These are phyloP conservation scores for Pycnonotus jocosus DNA, from an alignment of 2,113 vertebrate species.

Conservation along the genomic window DNA sequence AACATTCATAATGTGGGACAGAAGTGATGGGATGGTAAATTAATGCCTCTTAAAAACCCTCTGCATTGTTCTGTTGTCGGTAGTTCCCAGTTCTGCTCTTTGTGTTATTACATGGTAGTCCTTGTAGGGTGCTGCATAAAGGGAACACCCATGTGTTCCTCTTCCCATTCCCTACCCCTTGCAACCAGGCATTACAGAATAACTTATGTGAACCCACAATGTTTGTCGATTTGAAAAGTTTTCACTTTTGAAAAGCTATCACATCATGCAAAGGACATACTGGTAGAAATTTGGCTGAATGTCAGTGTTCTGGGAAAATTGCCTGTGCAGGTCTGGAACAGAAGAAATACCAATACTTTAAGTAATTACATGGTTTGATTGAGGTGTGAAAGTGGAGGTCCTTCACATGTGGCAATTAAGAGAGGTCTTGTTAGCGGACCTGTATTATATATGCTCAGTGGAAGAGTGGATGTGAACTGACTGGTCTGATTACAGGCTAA, in stretches of 20 bases:
- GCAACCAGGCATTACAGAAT: background rate
- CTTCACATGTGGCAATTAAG: background rate
- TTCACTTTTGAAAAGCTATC: too few relatives aligned
- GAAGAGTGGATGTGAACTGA: background rate
- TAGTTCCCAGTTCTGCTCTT: background rate
- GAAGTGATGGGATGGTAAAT: background rate
- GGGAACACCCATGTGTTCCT: background rate
- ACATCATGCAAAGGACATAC: background rate
- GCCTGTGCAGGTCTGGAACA: background rate
- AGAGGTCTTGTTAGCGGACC: background rate
- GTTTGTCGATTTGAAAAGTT: background rate
- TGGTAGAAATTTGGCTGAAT: background rate
- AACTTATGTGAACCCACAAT: background rate
- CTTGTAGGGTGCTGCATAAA: fast-evolving
- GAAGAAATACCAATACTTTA: background rate
- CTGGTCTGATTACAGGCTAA: background rate
- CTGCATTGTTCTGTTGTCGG: background rate
- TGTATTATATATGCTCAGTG: background rate
- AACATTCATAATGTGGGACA: fast-evolving
- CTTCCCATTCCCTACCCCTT: background rate
- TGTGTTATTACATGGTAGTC: background rate
- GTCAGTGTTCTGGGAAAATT: background rate
- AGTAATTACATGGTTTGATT: background rate
- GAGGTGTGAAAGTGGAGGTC: background rate
- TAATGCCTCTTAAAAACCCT: background rate